A percentile compares a stretch with the other conserved stretches of the same genome.
Evolutionary conservation across 1,140 invertebrate species (phyloP).

Genomic region (Caenorhabditis remanei): DNA sequence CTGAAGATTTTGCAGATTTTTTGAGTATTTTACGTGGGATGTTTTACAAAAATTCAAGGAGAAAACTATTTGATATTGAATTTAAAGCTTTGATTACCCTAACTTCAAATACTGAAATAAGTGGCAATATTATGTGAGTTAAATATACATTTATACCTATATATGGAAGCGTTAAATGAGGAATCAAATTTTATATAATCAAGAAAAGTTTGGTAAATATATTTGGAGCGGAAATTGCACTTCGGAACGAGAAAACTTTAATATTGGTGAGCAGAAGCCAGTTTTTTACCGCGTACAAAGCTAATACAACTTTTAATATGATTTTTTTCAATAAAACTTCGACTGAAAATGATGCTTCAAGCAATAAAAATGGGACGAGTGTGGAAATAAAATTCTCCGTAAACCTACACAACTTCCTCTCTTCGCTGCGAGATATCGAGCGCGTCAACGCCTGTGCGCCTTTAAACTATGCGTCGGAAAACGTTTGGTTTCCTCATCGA

Average conservation of each 20-base stretch:
- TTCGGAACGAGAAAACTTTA: not conserved
- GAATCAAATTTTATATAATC: too few species aligned
- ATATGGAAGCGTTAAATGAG: too few species aligned
- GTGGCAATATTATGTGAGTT: too few species aligned
- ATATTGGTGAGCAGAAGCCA: too few species aligned
- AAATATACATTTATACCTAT: too few species aligned
- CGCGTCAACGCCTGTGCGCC: not conserved
- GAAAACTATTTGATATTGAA: not conserved
- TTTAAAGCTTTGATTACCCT: too few species aligned
- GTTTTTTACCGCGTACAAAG: too few species aligned
- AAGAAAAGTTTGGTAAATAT: too few species aligned
- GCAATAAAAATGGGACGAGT: not conserved
- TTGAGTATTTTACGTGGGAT: not conserved
- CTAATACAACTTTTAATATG: too few species aligned
- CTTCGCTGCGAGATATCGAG: slow-evolving; percentile 9
- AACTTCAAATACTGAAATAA: too few species aligned
- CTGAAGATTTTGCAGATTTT: not conserved
- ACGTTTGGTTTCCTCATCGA: not conserved
- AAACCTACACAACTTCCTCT: not conserved
- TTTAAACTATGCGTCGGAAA: not conserved
- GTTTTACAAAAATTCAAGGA: not conserved
- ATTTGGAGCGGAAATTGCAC: not conserved
- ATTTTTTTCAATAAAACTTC: too few species aligned
- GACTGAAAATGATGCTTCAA: not conserved
- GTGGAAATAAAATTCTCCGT: not conserved